Base-by-base conservation (phyloP, 2,797 vertebrate species). In the Silurus aristotelis region DNA sequence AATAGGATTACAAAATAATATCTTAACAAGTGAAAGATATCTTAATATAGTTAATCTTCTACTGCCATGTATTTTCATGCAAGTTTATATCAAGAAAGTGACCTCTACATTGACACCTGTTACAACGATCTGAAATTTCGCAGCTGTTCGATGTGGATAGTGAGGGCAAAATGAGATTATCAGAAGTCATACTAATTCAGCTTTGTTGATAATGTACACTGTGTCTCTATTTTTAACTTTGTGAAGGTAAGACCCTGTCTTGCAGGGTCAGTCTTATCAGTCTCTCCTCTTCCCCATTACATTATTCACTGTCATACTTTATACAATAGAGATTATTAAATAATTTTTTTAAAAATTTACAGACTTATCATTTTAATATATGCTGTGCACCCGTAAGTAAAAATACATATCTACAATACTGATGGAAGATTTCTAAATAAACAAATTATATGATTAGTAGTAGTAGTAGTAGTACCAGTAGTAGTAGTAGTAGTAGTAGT, bases 121-220 rank as follows among this genome's bases (percentile, higher is more conserved):
- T 27, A 38, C 75, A 38, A 61, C 31, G 27, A 38, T 38, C 9
- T 60, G 17, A 31, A 60, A 61, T 15, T 60, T 60, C 31, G 13
- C 27, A 61, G 76, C 46, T 58, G 55, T 77, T 27, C 10, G 60
- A 1, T 38, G 27, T 19, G 31, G 15, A 60, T 1, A 3, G 25
- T 17, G 58, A 60, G 46, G 20, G 22, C 27, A 25, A 79, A 46
- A n/a, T n/a, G 6, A 63, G 12, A 79, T 63, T 46, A 22, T 46
- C 31, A 79, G 58, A 63, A n/a, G 13, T 79, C 76, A 63, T 9
- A 48, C 8, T 22, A 38, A 78, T 78, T 61, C 20, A 78, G 76
- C 20, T n/a, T 15, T 64, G 31, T 63, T 1, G 12, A 46, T 43
- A 78, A 43, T 38, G 6, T 20, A 15, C 56, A 43, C 19, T 63